These are phyloP conservation scores for Aphidius colemani DNA, from an alignment of 2,888 invertebrate species.

Conservation along the genomic window DNA sequence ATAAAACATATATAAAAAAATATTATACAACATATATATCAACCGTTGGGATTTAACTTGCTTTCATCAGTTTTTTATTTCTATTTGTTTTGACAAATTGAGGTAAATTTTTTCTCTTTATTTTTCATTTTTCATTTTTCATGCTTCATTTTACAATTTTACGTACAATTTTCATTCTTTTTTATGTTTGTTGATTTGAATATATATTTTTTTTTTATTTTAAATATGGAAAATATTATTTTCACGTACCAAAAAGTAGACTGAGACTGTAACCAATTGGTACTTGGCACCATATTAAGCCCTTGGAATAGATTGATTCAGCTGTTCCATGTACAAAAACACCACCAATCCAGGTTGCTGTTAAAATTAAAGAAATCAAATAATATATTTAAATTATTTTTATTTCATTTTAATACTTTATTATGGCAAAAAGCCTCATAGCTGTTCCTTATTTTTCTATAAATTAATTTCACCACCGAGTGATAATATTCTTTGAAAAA, in stretches of 20 bases:
- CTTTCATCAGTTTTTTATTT: too few relatives aligned
- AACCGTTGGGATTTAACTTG: too few relatives aligned
- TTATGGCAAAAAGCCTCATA: too few relatives aligned
- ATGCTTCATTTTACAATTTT: neutral
- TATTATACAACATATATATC: too few relatives aligned
- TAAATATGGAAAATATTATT: neutral
- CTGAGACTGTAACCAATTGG: conserved; percentile 75
- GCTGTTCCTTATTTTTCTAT: too few relatives aligned
- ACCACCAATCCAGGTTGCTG: conserved; percentile 67
- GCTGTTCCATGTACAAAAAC: conserved; percentile 76
- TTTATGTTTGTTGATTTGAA: neutral
- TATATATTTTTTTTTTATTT: neutral
- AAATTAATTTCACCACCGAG: too few relatives aligned
- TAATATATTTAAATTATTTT: too few relatives aligned
- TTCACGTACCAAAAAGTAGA: conserved; percentile 67
- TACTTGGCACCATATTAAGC: conserved; percentile 72
- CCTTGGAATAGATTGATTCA: conserved; percentile 68
- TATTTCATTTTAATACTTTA: too few relatives aligned
- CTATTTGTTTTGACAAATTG: too few relatives aligned
- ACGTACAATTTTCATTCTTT: neutral
- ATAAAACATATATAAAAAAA: too few relatives aligned
- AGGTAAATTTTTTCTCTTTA: too few relatives aligned
- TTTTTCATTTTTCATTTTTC: neutral
- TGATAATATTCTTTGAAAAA: too few relatives aligned
- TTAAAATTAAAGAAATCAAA: neutral